Conservation (phyloP, 92 coral and sea anemone genomes). For the Parazoanthus darwini region DNA sequence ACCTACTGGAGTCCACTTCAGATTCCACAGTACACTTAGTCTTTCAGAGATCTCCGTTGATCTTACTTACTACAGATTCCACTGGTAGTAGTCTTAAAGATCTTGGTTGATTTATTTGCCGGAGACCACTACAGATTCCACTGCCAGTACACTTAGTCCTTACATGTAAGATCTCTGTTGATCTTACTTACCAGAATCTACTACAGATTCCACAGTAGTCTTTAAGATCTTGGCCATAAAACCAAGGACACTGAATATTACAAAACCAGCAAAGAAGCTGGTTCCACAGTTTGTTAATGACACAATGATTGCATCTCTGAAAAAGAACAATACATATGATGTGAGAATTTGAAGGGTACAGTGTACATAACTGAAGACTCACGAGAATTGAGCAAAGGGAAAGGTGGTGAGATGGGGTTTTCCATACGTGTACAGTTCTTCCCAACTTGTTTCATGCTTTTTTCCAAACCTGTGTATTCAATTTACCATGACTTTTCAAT, state of each 20-base stretch:
- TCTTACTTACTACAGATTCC: too few species aligned
- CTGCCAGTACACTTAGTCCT: conserved; percentile 43
- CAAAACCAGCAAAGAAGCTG: conserved; percentile 99
- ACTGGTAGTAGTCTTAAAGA: too few species aligned
- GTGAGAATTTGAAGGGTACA: too few species aligned
- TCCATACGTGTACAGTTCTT: too few species aligned
- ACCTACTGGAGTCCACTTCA: conserved; percentile 84
- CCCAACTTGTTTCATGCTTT: too few species aligned
- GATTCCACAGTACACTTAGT: conserved; percentile 56
- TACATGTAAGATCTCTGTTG: conserved; percentile 10
- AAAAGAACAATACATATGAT: not conserved
- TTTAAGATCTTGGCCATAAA: conserved; percentile 82
- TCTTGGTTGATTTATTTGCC: conserved; percentile 54
- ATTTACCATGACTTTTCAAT: too few species aligned
- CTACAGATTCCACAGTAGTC: conserved; percentile 77
- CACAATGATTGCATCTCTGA: conserved; percentile 90
- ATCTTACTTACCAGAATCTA: conserved; percentile 72
- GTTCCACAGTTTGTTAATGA: conserved; percentile 86
- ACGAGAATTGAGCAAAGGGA: too few species aligned
- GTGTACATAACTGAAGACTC: too few species aligned
- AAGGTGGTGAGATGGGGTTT: too few species aligned
- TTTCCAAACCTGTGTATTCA: too few species aligned
- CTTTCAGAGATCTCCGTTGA: conserved; percentile 48
- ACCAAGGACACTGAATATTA: conserved; percentile 97
- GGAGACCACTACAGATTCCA: conserved; percentile 77